These are phyloP conservation scores for Ornithoptera alexandrae DNA, from an alignment of 2,888 invertebrate species.

Conservation along the genomic window DNA sequence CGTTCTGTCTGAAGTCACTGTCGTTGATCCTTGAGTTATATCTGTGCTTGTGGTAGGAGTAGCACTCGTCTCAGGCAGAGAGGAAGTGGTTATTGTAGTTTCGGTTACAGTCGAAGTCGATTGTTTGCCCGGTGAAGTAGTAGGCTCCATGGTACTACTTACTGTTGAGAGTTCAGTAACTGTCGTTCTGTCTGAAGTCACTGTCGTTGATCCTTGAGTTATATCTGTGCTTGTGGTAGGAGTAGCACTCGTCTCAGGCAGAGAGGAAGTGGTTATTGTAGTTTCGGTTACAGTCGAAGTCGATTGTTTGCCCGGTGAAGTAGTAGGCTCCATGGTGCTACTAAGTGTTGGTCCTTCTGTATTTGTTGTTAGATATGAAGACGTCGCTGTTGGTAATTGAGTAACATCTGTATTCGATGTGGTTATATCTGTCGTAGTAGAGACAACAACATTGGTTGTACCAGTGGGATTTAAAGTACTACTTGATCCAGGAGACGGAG, in stretches of 20 bases:
- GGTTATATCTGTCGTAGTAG: slow-evolving; percentile 35
- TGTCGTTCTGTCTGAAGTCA: slow-evolving; percentile 28
- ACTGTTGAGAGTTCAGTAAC: slow-evolving; percentile 31
- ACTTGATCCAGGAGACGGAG: slow-evolving; percentile 43
- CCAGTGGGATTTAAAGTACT: slow-evolving; percentile 36
- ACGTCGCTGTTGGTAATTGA: not conserved
- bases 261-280: slow-evolving; percentile 22
- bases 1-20: too few relatives aligned
- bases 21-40: too few relatives aligned
- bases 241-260: slow-evolving; percentile 56
- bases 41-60: too few relatives aligned
- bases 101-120: too few relatives aligned
- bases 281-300: too few relatives aligned
- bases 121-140: too few relatives aligned
- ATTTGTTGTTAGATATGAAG: slow-evolving; percentile 29
- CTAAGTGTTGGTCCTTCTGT: slow-evolving; percentile 19
- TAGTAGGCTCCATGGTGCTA: too few relatives aligned
- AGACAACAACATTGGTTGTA: slow-evolving; percentile 32
- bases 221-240: slow-evolving; percentile 52
- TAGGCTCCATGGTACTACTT: not conserved
- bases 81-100: too few relatives aligned
- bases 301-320: too few relatives aligned
- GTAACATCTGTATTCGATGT: slow-evolving; percentile 38
- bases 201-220: slow-evolving; percentile 41
- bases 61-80: too few relatives aligned